phyloP scores from a whole-genome alignment of 2,888 invertebrate species.

The Andrena hattorfiana region DNA sequence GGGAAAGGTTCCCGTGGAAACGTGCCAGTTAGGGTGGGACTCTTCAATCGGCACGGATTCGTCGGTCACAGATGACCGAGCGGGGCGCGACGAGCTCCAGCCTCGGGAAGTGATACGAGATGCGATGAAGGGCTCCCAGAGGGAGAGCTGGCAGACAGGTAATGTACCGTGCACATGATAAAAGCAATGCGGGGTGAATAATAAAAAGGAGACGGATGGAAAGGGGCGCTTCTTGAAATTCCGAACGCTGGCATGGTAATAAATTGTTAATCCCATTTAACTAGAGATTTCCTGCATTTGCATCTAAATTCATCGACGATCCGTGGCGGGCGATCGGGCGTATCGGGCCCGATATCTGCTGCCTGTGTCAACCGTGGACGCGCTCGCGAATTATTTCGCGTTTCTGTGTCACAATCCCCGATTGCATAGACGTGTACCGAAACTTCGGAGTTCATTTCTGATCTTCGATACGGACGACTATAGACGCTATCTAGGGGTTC shows the following conservation, averaged over 20 bases:
- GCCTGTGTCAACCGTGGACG: slow-evolving; percentile 22
- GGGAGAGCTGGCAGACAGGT: slow-evolving; percentile 8
- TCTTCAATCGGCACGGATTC: slow-evolving; percentile 9
- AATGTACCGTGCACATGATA: slow-evolving; percentile 58
- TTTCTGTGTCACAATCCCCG: slow-evolving; percentile 10
- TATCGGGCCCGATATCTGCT: slow-evolving; percentile 20
- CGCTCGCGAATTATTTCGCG: slow-evolving; percentile 35
- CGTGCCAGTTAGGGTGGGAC: slow-evolving; percentile 52
- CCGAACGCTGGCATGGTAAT: slow-evolving; percentile 33
- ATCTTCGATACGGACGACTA: not conserved
- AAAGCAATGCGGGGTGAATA: slow-evolving; percentile 53
- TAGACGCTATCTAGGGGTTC: slow-evolving; percentile 5
- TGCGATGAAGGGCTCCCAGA: not conserved
- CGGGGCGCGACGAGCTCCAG: slow-evolving; percentile 19
- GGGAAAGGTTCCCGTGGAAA: slow-evolving; percentile 62
- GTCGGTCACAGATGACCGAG: slow-evolving; percentile 48
- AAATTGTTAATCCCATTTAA: slow-evolving; percentile 62
- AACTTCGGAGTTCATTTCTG: no score
- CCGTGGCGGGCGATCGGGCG: slow-evolving; percentile 2
- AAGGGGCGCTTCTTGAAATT: slow-evolving; percentile 47
- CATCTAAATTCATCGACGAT: slow-evolving; percentile 51
- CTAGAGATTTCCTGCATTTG: slow-evolving; percentile 56
- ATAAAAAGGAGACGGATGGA: slow-evolving; percentile 34
- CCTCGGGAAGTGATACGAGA: not conserved
- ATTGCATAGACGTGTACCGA: slow-evolving; percentile 7